Evolutionary conservation across 2,113 vertebrate genomes (phyloP).

Genomic region (Nanorana parkeri): DNA sequence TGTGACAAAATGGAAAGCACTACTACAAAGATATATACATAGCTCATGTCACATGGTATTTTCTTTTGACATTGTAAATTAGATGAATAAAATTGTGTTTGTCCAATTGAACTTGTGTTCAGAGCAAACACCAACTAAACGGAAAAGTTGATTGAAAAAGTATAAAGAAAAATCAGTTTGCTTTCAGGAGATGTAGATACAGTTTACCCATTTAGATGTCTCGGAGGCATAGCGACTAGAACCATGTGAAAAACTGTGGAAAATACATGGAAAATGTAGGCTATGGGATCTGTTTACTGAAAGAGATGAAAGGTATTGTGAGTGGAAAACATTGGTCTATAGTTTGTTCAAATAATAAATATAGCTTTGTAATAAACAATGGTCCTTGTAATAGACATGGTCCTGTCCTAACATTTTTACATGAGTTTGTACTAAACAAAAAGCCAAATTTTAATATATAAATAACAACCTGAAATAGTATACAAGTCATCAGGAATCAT

Average conservation of each 20-base stretch:
- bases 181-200: neutral
- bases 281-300: neutral
- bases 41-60: neutral
- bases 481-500: neutral
- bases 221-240: neutral
- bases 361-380: neutral
- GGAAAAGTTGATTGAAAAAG: conserved; percentile 14
- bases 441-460: neutral
- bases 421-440: neutral
- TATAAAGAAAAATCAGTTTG: conserved; percentile 8
- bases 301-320: neutral
- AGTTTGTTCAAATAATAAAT: neutral
- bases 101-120: conserved; percentile 21
- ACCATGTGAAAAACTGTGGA: neutral
- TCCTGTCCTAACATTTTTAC: neutral
- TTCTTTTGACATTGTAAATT: neutral
- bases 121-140: conserved; percentile 13
- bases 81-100: conserved; percentile 27
- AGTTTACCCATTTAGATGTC: neutral
- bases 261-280: neutral
- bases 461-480: neutral
- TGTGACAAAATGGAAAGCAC: conserved; percentile 27
- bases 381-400: neutral
- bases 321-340: neutral
- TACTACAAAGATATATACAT: neutral